Conservation (phyloP, 1,140 invertebrate species). For the Brachionus plicatilis region DNA sequence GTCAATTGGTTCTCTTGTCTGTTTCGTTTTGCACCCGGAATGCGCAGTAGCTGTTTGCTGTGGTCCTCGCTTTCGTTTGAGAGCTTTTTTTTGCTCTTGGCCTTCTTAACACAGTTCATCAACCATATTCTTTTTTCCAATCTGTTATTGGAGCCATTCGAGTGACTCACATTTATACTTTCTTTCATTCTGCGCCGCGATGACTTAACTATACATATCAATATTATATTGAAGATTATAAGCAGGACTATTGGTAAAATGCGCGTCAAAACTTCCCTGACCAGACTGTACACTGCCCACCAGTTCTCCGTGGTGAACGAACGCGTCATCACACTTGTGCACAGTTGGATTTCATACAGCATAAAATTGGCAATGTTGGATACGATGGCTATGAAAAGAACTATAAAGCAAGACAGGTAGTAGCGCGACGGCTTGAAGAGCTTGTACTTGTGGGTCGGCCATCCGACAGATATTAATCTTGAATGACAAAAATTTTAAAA, state of each 20-base stretch:
- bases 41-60: background rate
- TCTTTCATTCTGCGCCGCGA: slow-evolving; percentile 29
- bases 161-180: background rate
- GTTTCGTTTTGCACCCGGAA: background rate
- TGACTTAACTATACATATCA: slow-evolving; percentile 30
- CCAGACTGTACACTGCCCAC: slow-evolving; percentile 6
- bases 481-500: no score
- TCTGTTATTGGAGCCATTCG: background rate
- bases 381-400: background rate
- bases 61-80: background rate
- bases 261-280: slow-evolving; percentile 19
- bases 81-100: background rate
- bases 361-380: slow-evolving; percentile 32
- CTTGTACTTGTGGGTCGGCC: slow-evolving; percentile 30
- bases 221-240: slow-evolving; percentile 4
- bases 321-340: slow-evolving; percentile 8
- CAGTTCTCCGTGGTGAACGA: slow-evolving; percentile 1
- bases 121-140: background rate
- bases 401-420: slow-evolving; percentile 21
- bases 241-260: slow-evolving; percentile 24
- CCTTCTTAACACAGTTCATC: background rate
- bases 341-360: slow-evolving; percentile 18
- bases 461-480: slow-evolving; percentile 34
- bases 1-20: slow-evolving; percentile 36
- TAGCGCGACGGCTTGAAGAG: slow-evolving; percentile 36